phyloP scores from a whole-genome alignment of 2,797 vertebrate genomes.

The Coluber constrictor region DNA sequence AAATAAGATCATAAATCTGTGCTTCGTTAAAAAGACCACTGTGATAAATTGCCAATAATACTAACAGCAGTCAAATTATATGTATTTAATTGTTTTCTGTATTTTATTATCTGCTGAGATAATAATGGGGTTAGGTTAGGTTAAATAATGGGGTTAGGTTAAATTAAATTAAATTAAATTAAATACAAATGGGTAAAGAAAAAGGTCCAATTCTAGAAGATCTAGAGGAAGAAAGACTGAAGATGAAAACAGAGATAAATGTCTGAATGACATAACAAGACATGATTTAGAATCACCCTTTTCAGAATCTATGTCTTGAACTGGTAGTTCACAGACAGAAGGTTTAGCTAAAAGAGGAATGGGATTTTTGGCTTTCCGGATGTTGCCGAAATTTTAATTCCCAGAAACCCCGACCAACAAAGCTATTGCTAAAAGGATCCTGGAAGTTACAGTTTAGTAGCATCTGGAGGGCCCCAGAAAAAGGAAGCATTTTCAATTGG shows the following conservation, averaged over 20 bases:
- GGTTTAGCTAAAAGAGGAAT: neutral
- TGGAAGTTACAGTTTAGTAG: neutral
- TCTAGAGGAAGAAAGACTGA: neutral
- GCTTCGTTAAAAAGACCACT: neutral
- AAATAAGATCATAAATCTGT: neutral
- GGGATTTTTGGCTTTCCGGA: neutral
- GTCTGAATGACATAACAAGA: neutral
- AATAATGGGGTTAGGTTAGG: neutral
- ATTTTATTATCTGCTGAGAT: neutral
- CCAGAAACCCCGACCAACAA: neutral
- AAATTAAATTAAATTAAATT: neutral
- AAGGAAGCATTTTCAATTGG: neutral
- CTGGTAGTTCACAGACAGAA: neutral
- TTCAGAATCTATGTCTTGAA: neutral
- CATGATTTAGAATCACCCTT: neutral
- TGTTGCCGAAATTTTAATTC: neutral
- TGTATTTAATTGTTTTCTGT: neutral
- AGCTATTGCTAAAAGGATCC: neutral
- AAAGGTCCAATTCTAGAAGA: neutral
- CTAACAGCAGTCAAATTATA: neutral
- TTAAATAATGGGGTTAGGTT: neutral
- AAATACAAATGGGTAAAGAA: neutral
- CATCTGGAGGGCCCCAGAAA: neutral
- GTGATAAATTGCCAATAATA: neutral
- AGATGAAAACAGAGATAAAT: neutral